Base-by-base conservation (phyloP, 1,140 invertebrate species). In the Matsumurasca onukii region DNA sequence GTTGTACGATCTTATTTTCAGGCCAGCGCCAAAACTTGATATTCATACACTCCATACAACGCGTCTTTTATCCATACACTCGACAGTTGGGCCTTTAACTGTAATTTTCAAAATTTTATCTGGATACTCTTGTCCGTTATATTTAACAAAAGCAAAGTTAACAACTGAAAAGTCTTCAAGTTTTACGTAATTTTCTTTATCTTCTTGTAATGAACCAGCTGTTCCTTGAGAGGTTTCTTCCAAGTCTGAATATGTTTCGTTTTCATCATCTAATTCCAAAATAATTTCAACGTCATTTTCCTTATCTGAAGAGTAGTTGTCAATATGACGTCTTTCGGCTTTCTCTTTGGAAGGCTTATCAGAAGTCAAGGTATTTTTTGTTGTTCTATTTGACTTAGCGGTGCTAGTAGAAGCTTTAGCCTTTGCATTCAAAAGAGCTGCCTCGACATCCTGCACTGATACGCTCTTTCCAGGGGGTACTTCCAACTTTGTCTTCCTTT, bases 401-500 rank as follows among this genome's bases (percentile, higher is more conserved):
- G n/a, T n/a, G n/a, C n/a, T n/a, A n/a, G 65, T 25, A 65, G 63
- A 65, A 34, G 63, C 24, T 48, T 65, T 65, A 45, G n/a, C 29
- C 20, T 22, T 65, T 65, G 63, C 65, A 24, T 66, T 48, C 52
- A 48, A 51, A 51, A 49, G 49, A 24, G 66, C 25, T 31, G 29
- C 66, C 31, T 68, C 55, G n/a, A 68, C 25, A 62, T 61, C 39
- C 31, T 69, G 52, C 17, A 30, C 20, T 13, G 61, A 31, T 55
- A 66, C 62, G 27, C 57, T 65, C 31, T 65, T 52, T 17, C 59
- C 48, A 22, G 27, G 34, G 20, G 68, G 61, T 22, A 66, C 61
- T 34, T 65, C 27, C 31, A 69, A 25, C 31, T 69, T 69, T 51
- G 34, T 66, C 48, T 52, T 51, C 65, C 31, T 51, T 39, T 68